Base-by-base conservation (phyloP, 2,888 invertebrate species). In the Myopa testacea region DNA sequence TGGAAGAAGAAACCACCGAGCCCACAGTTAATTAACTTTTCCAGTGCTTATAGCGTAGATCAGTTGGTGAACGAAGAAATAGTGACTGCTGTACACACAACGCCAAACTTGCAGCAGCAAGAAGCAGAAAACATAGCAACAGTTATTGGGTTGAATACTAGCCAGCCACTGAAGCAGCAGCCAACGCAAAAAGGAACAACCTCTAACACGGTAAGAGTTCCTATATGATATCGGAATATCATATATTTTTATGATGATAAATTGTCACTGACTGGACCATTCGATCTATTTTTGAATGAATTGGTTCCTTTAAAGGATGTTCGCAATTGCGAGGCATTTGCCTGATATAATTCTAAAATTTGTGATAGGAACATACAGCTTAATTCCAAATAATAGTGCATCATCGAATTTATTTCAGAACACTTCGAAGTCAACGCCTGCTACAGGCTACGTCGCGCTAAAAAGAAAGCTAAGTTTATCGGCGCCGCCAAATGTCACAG, bases 1-100 rank as follows among this genome's bases (percentile, higher is more conserved):
- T 97, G 96, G 95, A 93, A 94, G 83, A 96, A 95, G 89, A 91
- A 94, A 84, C 94, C 95, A 81, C 93, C 95, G 78, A 92, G 93
- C 82, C 92, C 94, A 79, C 93, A 94, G 87, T 93, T 95, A 86
- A 87, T 94, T 79, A 92, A 93, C 76, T 96, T 95, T 88, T 90
- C 95, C 83, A 93, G 94, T 86, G 93, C 94, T 85, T 93, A 94
- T 84, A 92, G 92, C 79, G 91, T 94, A 84, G 93, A 93, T 84
- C 91, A 92, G 81, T 91, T 92, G 81, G 91, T 91, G 82, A 85
- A 85, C 82, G 88, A 88, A 81, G 88, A 88, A 79, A 86, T 78
- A 79, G 58, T 81, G 34, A 68, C 78, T 67, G 76, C 77, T 52
- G 60, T 80, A 74, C 67, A 82, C 71, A 82, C 81, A 10, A 26